Conservation (phyloP, 2,888 invertebrate genomes). For the Microctonus hyperodae region DNA sequence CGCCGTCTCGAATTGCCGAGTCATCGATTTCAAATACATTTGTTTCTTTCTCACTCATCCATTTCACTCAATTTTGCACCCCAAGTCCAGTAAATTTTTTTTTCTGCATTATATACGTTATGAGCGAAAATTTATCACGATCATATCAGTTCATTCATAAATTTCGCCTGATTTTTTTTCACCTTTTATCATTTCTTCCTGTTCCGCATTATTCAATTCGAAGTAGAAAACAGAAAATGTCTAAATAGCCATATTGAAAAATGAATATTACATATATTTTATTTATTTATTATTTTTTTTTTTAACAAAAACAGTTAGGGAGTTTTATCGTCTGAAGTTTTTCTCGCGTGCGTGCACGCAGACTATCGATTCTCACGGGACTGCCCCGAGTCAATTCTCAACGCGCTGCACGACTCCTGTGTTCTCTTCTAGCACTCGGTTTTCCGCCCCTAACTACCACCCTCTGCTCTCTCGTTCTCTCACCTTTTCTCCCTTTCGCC, state of each 20-base stretch:
- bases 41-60: background rate
- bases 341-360: conserved; percentile 54
- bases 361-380: conserved; percentile 59
- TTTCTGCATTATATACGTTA: background rate
- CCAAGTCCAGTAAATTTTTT: background rate
- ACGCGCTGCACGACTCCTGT: conserved; percentile 39
- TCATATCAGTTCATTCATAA: background rate
- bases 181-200: background rate
- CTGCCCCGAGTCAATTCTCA: conserved; percentile 35
- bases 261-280: background rate
- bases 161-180: background rate
- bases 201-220: background rate
- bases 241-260: background rate
- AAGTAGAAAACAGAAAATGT: background rate
- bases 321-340: conserved; percentile 34
- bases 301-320: background rate
- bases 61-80: background rate
- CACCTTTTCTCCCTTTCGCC: background rate
- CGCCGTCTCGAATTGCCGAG: background rate
- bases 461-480: background rate
- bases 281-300: background rate
- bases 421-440: conserved; percentile 19
- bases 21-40: conserved; percentile 12
- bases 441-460: conserved; percentile 15
- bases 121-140: background rate